phyloP scores from a whole-genome alignment of 35 echinoderm and acorn worm species.

The Amphiura filiformis region DNA sequence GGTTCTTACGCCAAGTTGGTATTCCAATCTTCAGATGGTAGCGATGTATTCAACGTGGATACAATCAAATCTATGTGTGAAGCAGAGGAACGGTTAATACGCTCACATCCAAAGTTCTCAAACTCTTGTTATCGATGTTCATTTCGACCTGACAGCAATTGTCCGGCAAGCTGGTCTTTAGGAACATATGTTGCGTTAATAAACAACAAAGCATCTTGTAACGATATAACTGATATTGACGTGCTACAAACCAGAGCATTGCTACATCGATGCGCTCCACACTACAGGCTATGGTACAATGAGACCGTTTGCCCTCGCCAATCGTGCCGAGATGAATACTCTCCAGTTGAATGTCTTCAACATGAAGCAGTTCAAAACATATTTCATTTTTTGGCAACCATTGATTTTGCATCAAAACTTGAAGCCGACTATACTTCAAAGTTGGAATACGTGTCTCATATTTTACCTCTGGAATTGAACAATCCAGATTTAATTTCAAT shows the following conservation, averaged over 20 bases:
- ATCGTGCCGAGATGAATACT: neutral
- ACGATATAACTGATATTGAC: conserved; percentile 55
- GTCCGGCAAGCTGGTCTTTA: conserved; percentile 65
- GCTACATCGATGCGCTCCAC: conserved; percentile 41
- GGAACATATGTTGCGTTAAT: conserved; percentile 56
- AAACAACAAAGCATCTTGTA: conserved; percentile 55
- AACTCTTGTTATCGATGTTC: conserved; percentile 10
- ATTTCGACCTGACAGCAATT: neutral
- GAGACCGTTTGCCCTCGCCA: neutral
- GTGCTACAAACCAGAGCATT: conserved; percentile 12
- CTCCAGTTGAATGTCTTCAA: neutral
- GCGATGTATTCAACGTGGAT: conserved; percentile 1
- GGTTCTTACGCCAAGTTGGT: conserved; percentile 19
- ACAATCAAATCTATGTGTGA: conserved; percentile 33
- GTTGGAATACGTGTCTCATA: neutral
- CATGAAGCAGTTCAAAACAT: conserved; percentile 13
- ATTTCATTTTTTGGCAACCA: conserved; percentile 26
- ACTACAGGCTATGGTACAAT: neutral
- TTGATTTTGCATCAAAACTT: neutral
- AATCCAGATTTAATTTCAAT: conserved; percentile 14
- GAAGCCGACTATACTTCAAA: neutral
- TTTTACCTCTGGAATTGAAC: neutral
- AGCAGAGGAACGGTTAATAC: conserved; percentile 19
- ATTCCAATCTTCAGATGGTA: conserved; percentile 14
- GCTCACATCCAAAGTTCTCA: conserved; percentile 17